Evolutionary conservation across 2,113 vertebrate species (phyloP).

Genomic region (Scophthalmus maximus): DNA sequence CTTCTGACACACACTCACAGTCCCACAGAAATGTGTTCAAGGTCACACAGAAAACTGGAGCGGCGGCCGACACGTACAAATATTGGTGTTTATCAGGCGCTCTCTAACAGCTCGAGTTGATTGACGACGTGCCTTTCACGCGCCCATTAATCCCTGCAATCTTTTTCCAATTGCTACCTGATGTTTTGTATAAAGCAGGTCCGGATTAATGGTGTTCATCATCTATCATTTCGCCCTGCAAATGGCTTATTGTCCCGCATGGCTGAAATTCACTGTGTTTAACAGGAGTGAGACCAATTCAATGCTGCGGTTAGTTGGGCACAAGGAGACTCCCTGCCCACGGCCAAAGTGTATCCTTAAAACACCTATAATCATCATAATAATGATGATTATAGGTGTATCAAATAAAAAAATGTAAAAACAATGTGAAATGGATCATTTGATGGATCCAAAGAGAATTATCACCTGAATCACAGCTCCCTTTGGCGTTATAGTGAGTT

Average conservation of each 20-base stretch:
- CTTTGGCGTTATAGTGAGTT: background rate
- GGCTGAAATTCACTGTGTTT: conserved; percentile 29
- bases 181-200: conserved; percentile 60
- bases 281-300: conserved; percentile 12
- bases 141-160: conserved; percentile 49
- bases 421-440: background rate
- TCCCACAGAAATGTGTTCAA: conserved; percentile 29
- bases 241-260: conserved; percentile 22
- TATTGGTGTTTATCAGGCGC: conserved; percentile 43
- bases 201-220: conserved; percentile 52
- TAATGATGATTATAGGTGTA: background rate
- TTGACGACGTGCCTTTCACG: conserved; percentile 38
- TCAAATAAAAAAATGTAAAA: conserved; percentile 15
- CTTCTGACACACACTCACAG: background rate
- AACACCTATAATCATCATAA: background rate
- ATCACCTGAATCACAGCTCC: background rate
- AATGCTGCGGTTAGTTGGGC: conserved; percentile 26
- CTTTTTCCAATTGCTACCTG: conserved; percentile 34
- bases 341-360: conserved; percentile 3
- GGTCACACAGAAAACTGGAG: conserved; percentile 22
- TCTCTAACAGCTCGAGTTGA: conserved; percentile 47
- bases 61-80: conserved; percentile 28
- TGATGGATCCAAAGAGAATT: background rate
- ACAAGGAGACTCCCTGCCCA: conserved; percentile 2
- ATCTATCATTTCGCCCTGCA: conserved; percentile 48